These are phyloP conservation scores for Megalops cyprinoides DNA, from an alignment of 2,797 vertebrate species.

Conservation along the genomic window DNA sequence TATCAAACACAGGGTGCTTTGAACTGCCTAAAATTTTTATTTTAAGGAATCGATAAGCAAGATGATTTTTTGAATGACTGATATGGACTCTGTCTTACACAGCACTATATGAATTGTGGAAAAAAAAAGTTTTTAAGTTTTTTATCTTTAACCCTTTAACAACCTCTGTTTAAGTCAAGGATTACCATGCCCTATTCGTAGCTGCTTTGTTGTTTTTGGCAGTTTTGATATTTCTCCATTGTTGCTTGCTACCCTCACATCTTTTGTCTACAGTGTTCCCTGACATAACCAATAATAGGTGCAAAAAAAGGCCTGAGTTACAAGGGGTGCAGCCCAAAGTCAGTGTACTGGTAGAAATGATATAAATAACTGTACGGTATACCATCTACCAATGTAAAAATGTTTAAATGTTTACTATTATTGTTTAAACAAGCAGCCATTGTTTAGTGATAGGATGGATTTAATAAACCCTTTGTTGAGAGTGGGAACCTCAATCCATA, in stretches of 20 bases:
- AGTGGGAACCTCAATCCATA: neutral
- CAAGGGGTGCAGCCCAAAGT: neutral
- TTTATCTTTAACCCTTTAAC: neutral
- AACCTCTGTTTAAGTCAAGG: neutral
- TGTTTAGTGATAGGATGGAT: neutral
- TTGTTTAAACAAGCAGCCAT: neutral
- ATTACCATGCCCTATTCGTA: neutral
- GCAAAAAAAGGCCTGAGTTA: neutral
- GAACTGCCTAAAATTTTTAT: neutral
- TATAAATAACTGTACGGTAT: neutral
- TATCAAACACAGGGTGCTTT: neutral
- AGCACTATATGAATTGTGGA: neutral
- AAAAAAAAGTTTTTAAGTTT: neutral
- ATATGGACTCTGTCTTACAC: neutral
- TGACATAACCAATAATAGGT: neutral
- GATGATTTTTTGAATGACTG: neutral
- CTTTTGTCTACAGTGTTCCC: neutral
- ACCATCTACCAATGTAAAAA: neutral
- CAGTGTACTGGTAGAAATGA: neutral
- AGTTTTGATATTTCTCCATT: neutral
- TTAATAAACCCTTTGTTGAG: neutral
- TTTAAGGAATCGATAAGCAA: neutral
- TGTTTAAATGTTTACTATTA: neutral
- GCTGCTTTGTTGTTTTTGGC: neutral
- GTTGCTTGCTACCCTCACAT: neutral